Conservation (phyloP, 2,113 vertebrate species). For the Gavia stellata region DNA sequence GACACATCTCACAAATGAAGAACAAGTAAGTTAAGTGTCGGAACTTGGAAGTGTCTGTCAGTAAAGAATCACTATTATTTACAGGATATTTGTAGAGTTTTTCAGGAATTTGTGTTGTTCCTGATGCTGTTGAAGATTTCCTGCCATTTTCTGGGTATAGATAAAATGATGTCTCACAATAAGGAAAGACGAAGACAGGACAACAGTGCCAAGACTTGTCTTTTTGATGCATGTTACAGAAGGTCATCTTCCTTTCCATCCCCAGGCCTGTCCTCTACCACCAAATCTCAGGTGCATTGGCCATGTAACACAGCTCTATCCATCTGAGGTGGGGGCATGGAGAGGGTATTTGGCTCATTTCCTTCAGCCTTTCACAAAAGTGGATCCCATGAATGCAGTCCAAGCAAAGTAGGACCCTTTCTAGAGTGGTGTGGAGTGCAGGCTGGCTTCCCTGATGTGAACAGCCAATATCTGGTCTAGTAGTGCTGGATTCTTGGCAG, state of each 20-base stretch:
- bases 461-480: neutral
- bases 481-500: neutral
- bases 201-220: neutral
- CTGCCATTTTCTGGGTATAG: neutral
- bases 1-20: neutral
- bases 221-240: neutral
- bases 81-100: neutral
- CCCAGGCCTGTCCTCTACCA: neutral
- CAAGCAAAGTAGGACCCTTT: neutral
- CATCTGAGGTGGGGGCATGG: neutral
- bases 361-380: neutral
- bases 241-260: neutral
- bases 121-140: neutral
- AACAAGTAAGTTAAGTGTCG: neutral
- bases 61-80: neutral
- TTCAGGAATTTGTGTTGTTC: neutral
- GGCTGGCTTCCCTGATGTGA: neutral
- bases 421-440: neutral
- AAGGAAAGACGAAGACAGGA: neutral
- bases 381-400: neutral
- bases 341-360: neutral
- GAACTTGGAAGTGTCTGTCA: neutral
- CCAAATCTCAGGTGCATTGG: neutral
- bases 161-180: neutral
- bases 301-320: neutral